Evolutionary conservation across 2,888 invertebrate species (phyloP).

Genomic region (Nomada flava): DNA sequence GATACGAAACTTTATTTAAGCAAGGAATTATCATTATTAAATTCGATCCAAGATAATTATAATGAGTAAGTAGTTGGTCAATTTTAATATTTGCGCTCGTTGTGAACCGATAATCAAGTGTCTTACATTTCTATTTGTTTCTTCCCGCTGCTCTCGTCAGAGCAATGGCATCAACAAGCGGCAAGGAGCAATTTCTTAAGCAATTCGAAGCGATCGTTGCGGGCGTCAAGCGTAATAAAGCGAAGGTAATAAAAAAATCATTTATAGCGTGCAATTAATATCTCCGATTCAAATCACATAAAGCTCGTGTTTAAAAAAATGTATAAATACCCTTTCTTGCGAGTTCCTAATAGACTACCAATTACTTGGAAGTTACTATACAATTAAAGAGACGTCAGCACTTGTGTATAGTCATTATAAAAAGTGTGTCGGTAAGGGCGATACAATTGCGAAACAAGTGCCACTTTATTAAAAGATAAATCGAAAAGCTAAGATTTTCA

Average conservation of each 20-base stretch:
- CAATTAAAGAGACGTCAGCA: too few species aligned
- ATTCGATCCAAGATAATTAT: constrained; percentile 95
- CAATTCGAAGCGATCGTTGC: constrained; percentile 96
- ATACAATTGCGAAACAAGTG: too few species aligned
- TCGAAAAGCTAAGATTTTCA: too few species aligned
- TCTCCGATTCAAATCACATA: neutral
- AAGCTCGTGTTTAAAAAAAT: too few species aligned
- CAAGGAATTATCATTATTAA: constrained; percentile 94
- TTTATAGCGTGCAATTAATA: neutral
- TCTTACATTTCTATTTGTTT: constrained; percentile 6
- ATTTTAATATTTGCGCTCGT: constrained; percentile 7
- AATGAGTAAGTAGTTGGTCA: constrained; percentile 88
- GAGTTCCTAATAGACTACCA: too few species aligned
- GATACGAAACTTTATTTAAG: constrained; percentile 97
- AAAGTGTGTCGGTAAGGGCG: too few species aligned
- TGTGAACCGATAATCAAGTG: constrained; percentile 1
- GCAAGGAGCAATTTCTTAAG: constrained; percentile 94
- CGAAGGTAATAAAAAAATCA: constrained; percentile 86
- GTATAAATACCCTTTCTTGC: too few species aligned
- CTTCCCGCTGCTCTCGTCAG: constrained; percentile 82
- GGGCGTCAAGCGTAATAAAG: constrained; percentile 94
- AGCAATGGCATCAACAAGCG: constrained; percentile 92
- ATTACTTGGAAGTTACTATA: too few species aligned
- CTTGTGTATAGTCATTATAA: too few species aligned
- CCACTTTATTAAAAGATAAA: too few species aligned